Conservation (phyloP, 2,888 invertebrate genomes). For the Siphlonurus alternatus region DNA sequence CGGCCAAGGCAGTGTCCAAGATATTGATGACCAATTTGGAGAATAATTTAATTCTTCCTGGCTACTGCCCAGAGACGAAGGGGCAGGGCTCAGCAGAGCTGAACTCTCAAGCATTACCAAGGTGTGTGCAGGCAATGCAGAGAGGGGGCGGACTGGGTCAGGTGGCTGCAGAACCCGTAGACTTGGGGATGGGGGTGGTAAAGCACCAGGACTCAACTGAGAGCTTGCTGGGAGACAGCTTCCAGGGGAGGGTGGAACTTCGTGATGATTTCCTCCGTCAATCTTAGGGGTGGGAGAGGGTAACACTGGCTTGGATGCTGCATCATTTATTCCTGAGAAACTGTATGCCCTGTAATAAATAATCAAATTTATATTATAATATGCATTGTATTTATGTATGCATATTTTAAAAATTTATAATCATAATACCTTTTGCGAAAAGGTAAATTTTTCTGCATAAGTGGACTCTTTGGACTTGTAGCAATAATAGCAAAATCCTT, state of each 20-base stretch:
- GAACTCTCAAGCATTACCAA: slow-evolving; percentile 14
- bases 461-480: slow-evolving; percentile 17
- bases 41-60: slow-evolving; percentile 18
- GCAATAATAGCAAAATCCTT: slow-evolving; percentile 16
- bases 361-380: no score
- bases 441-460: slow-evolving; percentile 17
- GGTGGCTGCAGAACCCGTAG: neutral
- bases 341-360: slow-evolving; percentile 13
- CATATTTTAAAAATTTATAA: no score
- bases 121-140: slow-evolving; percentile 1
- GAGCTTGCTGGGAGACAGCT: neutral
- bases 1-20: slow-evolving; percentile 20
- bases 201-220: slow-evolving; percentile 7
- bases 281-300: neutral
- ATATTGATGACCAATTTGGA: slow-evolving; percentile 13
- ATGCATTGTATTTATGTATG: no score
- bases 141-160: neutral
- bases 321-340: slow-evolving; percentile 10
- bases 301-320: neutral
- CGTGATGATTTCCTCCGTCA: neutral
- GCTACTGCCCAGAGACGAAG: slow-evolving; percentile 20
- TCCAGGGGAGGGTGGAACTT: slow-evolving; percentile 3
- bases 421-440: slow-evolving; percentile 17
- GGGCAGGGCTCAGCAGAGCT: slow-evolving; percentile 20
- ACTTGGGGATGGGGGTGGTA: slow-evolving; percentile 3